Evolutionary conservation across 2,888 invertebrate genomes (phyloP), one percentile per base, ranked within the genome.

Genomic region (Dusona sp.): DNA sequence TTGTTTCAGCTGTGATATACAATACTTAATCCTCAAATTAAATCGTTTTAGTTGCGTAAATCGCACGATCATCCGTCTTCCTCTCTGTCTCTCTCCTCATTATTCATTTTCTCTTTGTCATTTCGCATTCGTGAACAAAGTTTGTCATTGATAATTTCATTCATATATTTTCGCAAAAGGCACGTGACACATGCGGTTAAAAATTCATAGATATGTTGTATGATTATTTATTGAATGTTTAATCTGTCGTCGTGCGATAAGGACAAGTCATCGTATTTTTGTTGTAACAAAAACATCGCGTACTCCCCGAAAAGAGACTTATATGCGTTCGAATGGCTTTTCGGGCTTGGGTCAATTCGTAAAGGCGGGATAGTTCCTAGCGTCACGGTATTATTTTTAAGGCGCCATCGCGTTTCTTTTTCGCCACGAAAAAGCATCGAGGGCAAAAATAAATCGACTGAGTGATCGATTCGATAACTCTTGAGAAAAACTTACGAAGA

Each of bases 371-470:
- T 92, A 93, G 93, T 93, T 93, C 93, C 93, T 93, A 93, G 93
- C 91, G 92, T 92, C 92, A 92, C 91, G 93, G 93, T 93, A 93
- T 93, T 93, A 93, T 92, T 91, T 92, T 92, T 93, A 92, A 93
- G 92, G 90, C 89, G 92, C 91, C 92, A 91, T 91, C 89, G 92
- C 92, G 92, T 92, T 93, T 92, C 83, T 90, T 80, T 77, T 57
- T 54, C 68, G 29, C 25, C 65, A 22, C 51, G 54, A 25, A 65
- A 68, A 45, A 72, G 51, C 67, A 67, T 54, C 65, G 36, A 25
- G 13, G 68, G 68, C 65, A 33, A 36, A 19, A 29, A 22, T 61
- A n/a, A 33, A 70, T 45, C 82, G 85, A 87, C 85, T 83, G 83
- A 74, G 86, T 48, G 70, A 70, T n/a, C 65, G 78, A 29, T 73